Conservation (phyloP, 2,888 invertebrate genomes). For the Tuberolachnus salignus region DNA sequence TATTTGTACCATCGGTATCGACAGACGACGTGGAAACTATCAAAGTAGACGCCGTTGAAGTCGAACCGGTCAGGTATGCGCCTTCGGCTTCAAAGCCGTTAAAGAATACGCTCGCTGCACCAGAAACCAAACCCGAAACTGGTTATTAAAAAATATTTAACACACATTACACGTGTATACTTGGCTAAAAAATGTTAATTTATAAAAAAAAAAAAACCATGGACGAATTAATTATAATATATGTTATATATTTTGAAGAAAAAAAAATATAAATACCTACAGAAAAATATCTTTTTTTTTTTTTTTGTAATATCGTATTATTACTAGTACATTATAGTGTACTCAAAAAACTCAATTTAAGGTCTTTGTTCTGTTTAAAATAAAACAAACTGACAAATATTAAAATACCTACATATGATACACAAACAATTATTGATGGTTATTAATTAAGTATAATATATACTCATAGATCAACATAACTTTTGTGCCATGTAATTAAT, state of each 20-base stretch:
- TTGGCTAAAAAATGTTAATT: constrained; percentile 17
- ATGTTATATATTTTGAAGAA: background rate
- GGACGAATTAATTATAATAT: constrained; percentile 6
- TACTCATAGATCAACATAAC: too few relatives aligned
- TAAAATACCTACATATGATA: too few relatives aligned
- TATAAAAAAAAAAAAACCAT: constrained; percentile 2
- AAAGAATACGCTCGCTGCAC: constrained; percentile 52
- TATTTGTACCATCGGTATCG: constrained; percentile 58
- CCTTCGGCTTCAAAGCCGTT: constrained; percentile 55
- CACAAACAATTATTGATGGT: too few relatives aligned
- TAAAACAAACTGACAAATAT: too few relatives aligned
- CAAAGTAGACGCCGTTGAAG: constrained; percentile 58
- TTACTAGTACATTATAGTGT: too few relatives aligned
- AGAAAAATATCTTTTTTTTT: too few relatives aligned
- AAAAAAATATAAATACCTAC: constrained; percentile 2
- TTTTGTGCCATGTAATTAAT: too few relatives aligned
- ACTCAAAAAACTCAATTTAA: too few relatives aligned
- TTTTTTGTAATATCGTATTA: too few relatives aligned
- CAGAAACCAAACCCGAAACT: constrained; percentile 52
- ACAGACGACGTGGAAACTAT: constrained; percentile 58
- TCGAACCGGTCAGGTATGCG: constrained; percentile 56
- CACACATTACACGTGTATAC: background rate
- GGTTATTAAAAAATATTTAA: constrained; percentile 37
- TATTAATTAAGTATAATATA: too few relatives aligned
- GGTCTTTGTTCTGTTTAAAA: too few relatives aligned